phyloP scores from a whole-genome alignment of 2,888 invertebrate genomes.

The Orthosia incerta region DNA sequence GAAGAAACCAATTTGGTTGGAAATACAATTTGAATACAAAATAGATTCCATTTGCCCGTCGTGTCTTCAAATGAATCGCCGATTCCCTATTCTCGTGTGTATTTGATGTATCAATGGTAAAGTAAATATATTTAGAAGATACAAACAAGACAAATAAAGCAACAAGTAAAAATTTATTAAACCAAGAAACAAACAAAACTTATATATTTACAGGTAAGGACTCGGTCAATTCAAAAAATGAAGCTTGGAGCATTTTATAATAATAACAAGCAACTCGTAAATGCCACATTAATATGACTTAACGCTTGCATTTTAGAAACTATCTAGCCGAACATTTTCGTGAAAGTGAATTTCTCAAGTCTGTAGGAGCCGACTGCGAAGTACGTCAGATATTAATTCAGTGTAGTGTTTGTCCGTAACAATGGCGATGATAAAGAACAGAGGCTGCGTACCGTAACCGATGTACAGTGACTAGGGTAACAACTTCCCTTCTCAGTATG shows the following conservation, averaged over 20 bases:
- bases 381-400: slow-evolving; percentile 56
- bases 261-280: slow-evolving; percentile 10
- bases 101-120: not conserved
- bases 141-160: not conserved
- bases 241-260: not conserved
- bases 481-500: slow-evolving; percentile 72
- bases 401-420: slow-evolving; percentile 59
- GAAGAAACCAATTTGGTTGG: slow-evolving; percentile 42
- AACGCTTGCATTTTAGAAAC: slow-evolving; percentile 56
- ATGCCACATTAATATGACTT: slow-evolving; percentile 48
- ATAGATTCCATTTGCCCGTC: slow-evolving; percentile 17
- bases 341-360: slow-evolving; percentile 64
- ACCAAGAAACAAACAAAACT: slow-evolving; percentile 4
- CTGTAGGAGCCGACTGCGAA: slow-evolving; percentile 38
- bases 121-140: slow-evolving; percentile 4
- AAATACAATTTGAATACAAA: slow-evolving; percentile 53
- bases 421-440: slow-evolving; percentile 72
- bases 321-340: slow-evolving; percentile 56
- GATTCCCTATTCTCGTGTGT: slow-evolving; percentile 13
- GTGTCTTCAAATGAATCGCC: slow-evolving; percentile 32
- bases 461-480: slow-evolving; percentile 72
- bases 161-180: slow-evolving; percentile 1
- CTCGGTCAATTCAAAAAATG: too few species aligned
- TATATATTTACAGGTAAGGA: too few species aligned
- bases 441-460: slow-evolving; percentile 76